Base-by-base conservation (phyloP, 2,797 vertebrate genomes). In the Lindbergichthys nudifrons region DNA sequence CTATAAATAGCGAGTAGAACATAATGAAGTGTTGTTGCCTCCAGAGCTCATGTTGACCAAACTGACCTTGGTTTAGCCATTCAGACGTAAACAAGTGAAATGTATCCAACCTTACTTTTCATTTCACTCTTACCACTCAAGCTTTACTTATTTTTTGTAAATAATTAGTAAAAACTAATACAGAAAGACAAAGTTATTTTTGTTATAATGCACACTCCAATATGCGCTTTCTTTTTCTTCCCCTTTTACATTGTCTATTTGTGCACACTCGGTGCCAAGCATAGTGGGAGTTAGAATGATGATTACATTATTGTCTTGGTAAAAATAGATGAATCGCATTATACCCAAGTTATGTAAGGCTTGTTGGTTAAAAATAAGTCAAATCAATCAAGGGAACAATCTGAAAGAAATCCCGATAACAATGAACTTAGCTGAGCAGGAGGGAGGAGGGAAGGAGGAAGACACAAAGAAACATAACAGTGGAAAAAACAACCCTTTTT, bases 1-100 rank as follows among this genome's bases (percentile, higher is more conserved):
- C 66, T 82, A 51, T 45, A 87, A 86, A 89, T 83, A 83, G 67
- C 5, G 21, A 0, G 5, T 52, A 63, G 64, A 79, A 80, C 74
- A 88, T 88, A 72, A 77, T 18, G 46, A 39, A 36, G 75, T 54
- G 62, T 61, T 77, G 71, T 43, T 50, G 43, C 39, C 18, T 73
- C 43, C 10, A 13, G 6, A 52, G 48, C 56, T 65, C 19, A 75
- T 11, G 61, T 80, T 47, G 51, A 71, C 23, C 59, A 66, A 67
- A 63, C 26, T 50, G 61, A 79, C 64, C 63, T 79, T 50, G 8
- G 12, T 63, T 21, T 26, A 68, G 5, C 5, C 19, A 16, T 64
- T 41, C 12, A 59, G 50, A 52, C 18, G 39, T 65, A 84, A 77
- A 79, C 63, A 81, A 47, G 26, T 58, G 21, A 64, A 65, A 74